These are phyloP conservation scores for Acrossocheilus fasciatus DNA, from an alignment of 2,797 vertebrate species.

Conservation along the genomic window DNA sequence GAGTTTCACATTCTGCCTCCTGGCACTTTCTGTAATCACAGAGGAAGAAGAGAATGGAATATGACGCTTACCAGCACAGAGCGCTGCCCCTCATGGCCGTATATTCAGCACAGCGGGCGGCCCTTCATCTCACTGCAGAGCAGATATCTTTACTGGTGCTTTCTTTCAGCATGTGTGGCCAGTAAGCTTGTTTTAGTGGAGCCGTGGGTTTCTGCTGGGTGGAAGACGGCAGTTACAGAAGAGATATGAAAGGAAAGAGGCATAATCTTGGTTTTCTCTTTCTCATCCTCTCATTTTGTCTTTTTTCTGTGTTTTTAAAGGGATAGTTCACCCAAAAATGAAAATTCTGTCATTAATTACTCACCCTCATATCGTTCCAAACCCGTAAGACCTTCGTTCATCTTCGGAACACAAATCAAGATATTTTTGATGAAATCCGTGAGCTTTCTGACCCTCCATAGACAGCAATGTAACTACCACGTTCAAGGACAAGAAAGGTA, in stretches of 20 bases:
- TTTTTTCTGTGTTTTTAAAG: background rate
- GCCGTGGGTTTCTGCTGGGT: constrained; percentile 8
- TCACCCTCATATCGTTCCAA: background rate
- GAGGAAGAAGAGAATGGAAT: background rate
- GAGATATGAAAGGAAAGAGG: background rate
- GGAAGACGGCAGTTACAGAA: background rate
- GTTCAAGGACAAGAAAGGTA: too few species aligned
- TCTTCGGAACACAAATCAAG: background rate
- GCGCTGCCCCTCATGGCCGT: background rate
- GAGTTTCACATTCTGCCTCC: background rate
- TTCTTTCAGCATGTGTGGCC: background rate
- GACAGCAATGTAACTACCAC: too few species aligned
- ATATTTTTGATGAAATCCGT: too few species aligned
- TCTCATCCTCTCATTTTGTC: background rate
- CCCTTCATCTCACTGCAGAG: background rate
- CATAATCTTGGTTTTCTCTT: background rate
- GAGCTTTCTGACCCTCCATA: too few species aligned
- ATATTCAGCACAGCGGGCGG: background rate
- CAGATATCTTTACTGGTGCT: background rate
- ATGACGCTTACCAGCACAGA: background rate
- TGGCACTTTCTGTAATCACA: constrained; percentile 15
- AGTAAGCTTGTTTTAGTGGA: constrained; percentile 13
- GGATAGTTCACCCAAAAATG: background rate
- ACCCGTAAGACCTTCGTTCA: background rate
- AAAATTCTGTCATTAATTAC: background rate